Conservation (phyloP, 2,888 invertebrate species). For the Caenorhabditis imperialis region DNA sequence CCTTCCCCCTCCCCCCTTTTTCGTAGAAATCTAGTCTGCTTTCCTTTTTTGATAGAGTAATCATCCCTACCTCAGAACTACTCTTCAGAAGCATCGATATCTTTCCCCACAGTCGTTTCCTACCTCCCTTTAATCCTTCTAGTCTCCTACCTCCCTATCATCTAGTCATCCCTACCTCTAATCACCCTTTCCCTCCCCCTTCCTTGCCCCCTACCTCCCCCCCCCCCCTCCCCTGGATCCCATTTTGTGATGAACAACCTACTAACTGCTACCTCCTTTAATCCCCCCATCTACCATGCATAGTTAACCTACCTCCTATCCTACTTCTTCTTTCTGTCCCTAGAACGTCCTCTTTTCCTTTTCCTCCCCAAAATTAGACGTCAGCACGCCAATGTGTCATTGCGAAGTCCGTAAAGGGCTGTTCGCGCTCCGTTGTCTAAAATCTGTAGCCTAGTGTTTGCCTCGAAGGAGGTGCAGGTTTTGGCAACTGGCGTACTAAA, state of each 20-base stretch:
- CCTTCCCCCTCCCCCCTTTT: no score
- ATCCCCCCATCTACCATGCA: background rate
- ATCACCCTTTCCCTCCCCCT: no score
- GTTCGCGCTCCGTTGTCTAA: background rate
- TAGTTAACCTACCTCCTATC: slow-evolving; percentile 11
- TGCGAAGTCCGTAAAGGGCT: background rate
- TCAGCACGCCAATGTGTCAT: background rate
- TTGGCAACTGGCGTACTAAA: no score
- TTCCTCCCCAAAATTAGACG: background rate
- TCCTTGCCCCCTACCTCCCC: no score
- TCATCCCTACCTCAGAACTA: slow-evolving; percentile 21
- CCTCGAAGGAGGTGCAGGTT: background rate
- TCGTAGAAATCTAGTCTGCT: background rate
- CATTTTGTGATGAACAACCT: no score
- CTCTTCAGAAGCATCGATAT: slow-evolving; percentile 4
- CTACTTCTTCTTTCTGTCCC: slow-evolving; percentile 1
- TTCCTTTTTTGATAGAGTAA: background rate
- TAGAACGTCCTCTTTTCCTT: background rate
- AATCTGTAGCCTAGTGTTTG: background rate
- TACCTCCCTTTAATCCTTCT: background rate
- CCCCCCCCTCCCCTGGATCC: no score
- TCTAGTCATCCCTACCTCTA: background rate
- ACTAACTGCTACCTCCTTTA: slow-evolving; percentile 10
- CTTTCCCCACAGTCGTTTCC: background rate
- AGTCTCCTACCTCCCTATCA: slow-evolving; percentile 5